Percentiles rank a stretch among this genome's conserved stretches.
phyloP scores from a whole-genome alignment of 2,113 vertebrate genomes.

The Mormoops blainvillei region DNA sequence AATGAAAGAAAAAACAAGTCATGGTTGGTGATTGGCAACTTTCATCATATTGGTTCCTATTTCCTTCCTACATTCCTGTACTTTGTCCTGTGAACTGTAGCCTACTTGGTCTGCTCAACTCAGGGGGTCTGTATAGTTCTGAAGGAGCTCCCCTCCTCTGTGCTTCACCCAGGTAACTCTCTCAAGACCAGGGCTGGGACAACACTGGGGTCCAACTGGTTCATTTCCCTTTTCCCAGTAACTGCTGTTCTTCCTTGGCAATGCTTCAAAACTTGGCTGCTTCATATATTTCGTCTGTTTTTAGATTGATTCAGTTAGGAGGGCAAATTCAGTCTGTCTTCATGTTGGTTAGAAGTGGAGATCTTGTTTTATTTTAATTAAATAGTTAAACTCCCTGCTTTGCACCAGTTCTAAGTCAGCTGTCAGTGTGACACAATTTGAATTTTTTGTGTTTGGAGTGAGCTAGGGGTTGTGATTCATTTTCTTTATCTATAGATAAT shows the following conservation, averaged over 20 bases:
- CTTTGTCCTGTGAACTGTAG: background rate
- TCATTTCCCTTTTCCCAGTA: background rate
- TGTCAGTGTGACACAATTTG: background rate
- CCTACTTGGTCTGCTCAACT: background rate
- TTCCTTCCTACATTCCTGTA: background rate
- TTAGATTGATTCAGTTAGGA: background rate
- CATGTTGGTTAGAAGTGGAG: background rate
- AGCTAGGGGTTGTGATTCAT: background rate
- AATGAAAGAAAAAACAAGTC: background rate
- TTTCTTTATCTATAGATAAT: background rate
- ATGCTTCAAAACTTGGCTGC: background rate
- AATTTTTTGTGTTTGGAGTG: background rate
- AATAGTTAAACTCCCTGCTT: background rate
- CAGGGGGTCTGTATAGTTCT: accelerated
- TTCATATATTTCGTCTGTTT: background rate
- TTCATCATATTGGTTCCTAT: background rate
- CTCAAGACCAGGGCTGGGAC: no score
- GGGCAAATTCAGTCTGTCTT: background rate
- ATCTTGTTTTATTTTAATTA: background rate
- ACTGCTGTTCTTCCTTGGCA: background rate
- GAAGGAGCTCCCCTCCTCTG: background rate
- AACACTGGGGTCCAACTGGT: accelerated
- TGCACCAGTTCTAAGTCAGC: background rate
- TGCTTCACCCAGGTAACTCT: background rate
- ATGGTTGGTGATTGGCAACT: background rate